Evolutionary conservation across 2,113 vertebrate genomes (phyloP).

Genomic region (Amazona guildingii): DNA sequence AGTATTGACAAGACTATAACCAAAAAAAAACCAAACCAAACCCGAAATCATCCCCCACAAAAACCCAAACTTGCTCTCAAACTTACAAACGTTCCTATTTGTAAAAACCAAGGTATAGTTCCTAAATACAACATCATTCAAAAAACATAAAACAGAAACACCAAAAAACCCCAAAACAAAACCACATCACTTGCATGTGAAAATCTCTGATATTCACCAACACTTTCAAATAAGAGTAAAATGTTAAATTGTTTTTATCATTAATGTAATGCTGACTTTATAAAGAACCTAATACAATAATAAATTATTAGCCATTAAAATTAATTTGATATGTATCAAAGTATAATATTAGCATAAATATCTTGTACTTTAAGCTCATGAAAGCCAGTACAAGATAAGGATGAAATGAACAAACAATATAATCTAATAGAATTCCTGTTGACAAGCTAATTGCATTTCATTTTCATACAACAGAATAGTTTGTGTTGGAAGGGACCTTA

Average conservation of each 20-base stretch:
- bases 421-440: background rate
- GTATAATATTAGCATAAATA: background rate
- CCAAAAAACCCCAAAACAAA: background rate
- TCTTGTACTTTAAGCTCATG: background rate
- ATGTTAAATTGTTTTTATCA: background rate
- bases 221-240: background rate
- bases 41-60: fast-evolving
- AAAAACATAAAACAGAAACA: background rate
- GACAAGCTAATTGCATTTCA: background rate
- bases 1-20: background rate
- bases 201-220: background rate
- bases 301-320: background rate
- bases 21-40: background rate
- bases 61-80: background rate
- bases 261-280: background rate
- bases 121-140: background rate
- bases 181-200: background rate
- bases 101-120: background rate
- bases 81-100: background rate
- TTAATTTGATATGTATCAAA: background rate
- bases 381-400: background rate
- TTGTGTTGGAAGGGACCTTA: background rate
- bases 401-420: slow-evolving; percentile 9
- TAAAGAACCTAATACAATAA: background rate
- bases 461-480: background rate